These are phyloP conservation scores for Euura saliciscinereae DNA, from an alignment of 1,140 invertebrate species.

Conservation along the genomic window DNA sequence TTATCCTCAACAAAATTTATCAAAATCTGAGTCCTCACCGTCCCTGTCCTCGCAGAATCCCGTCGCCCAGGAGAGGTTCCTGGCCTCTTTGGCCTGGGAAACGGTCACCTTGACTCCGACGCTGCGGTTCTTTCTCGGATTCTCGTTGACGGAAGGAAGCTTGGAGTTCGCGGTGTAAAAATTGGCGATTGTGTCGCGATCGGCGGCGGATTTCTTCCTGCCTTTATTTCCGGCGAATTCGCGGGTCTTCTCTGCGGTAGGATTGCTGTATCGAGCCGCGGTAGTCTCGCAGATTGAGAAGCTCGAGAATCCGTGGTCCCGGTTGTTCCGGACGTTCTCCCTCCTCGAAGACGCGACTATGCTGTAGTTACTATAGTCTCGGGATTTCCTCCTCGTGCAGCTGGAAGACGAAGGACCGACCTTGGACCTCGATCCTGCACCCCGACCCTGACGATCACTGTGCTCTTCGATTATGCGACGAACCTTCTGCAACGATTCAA, in stretches of 20 bases:
- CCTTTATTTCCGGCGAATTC: not conserved
- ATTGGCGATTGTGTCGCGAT: not conserved
- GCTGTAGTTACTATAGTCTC: conserved; percentile 39
- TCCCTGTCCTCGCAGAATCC: not conserved
- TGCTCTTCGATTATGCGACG: conserved; percentile 37
- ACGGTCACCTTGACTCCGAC: not conserved
- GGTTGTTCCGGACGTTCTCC: conserved; percentile 45
- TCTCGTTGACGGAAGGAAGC: not conserved
- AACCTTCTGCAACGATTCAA: conserved; percentile 31
- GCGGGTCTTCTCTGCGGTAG: not conserved
- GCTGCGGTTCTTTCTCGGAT: not conserved
- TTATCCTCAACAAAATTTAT: too few species aligned
- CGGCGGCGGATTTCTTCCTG: not conserved
- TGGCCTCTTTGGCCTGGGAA: not conserved
- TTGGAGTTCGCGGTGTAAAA: not conserved
- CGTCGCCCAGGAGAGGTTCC: not conserved
- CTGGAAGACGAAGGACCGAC: conserved; percentile 9
- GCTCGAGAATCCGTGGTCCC: conserved; percentile 20
- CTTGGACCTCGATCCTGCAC: not conserved
- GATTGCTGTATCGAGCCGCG: conserved; percentile 18
- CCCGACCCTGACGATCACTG: conserved; percentile 28
- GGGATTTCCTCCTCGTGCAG: conserved; percentile 18
- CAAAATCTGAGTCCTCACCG: not conserved
- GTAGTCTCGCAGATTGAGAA: conserved; percentile 37
- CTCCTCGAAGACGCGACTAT: conserved; percentile 44